These are phyloP conservation scores for Mesitornis unicolor DNA, from an alignment of 2,113 vertebrate genomes.

Conservation along the genomic window DNA sequence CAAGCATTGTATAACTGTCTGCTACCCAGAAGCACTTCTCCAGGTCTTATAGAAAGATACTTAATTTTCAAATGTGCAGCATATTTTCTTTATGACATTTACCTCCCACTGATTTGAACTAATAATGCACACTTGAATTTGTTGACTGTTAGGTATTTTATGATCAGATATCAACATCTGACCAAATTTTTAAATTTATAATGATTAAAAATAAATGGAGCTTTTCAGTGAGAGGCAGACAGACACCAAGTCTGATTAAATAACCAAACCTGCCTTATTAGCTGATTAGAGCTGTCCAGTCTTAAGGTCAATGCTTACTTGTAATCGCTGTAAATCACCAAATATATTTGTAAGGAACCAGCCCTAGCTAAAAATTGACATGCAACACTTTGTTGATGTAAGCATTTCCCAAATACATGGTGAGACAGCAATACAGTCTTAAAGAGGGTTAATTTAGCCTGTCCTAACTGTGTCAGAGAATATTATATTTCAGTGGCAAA, in stretches of 20 bases:
- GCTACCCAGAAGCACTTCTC: neutral
- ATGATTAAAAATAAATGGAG: neutral
- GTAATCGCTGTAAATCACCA: neutral
- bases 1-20: neutral
- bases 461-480: slow-evolving; percentile 47
- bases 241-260: neutral
- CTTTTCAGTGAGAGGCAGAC: neutral
- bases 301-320: neutral
- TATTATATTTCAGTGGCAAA: slow-evolving; percentile 61
- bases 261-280: neutral
- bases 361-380: neutral
- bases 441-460: slow-evolving; percentile 68
- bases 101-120: neutral
- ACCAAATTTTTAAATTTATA: neutral
- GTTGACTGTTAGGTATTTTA: neutral
- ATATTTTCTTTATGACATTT: neutral
- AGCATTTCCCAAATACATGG: neutral
- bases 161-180: neutral
- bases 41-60: neutral
- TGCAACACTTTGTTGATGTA: neutral
- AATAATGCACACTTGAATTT: neutral
- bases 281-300: neutral
- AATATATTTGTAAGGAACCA: neutral
- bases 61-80: neutral
- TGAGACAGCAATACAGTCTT: slow-evolving; percentile 35